phyloP scores from a whole-genome alignment of 1,140 invertebrate genomes.

The Drosophila nebulosa region DNA sequence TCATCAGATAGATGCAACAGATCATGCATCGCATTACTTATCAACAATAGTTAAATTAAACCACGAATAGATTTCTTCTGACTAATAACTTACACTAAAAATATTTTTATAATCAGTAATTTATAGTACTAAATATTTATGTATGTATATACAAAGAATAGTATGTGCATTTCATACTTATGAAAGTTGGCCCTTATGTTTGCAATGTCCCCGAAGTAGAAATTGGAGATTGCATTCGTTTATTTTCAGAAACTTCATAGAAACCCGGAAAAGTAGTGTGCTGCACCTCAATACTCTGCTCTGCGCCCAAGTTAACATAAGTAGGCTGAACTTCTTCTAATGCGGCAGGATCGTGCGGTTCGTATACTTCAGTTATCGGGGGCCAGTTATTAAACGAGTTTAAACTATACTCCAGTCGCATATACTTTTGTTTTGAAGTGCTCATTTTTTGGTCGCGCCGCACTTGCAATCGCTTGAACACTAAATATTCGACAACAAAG shows the following conservation, averaged over 20 bases:
- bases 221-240: background rate
- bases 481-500: slow-evolving; percentile 83
- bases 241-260: slow-evolving; percentile 42
- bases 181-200: background rate
- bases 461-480: slow-evolving; percentile 83
- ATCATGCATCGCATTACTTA: background rate
- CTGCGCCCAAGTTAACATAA: slow-evolving; percentile 80
- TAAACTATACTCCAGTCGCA: slow-evolving; percentile 84
- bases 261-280: slow-evolving; percentile 80
- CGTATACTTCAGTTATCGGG: slow-evolving; percentile 80
- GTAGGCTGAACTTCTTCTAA: slow-evolving; percentile 42
- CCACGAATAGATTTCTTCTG: background rate
- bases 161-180: background rate
- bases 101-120: slow-evolving; percentile 7
- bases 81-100: background rate
- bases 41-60: background rate
- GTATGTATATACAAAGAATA: background rate
- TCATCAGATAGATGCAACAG: background rate
- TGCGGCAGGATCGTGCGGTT: slow-evolving; percentile 50
- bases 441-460: slow-evolving; percentile 82
- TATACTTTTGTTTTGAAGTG: slow-evolving; percentile 84
- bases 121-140: background rate
- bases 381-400: slow-evolving; percentile 84
- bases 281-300: slow-evolving; percentile 80
- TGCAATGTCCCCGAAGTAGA: background rate